These are phyloP conservation scores for Tribolium castaneum DNA, from an alignment of 1,140 invertebrate genomes.

Conservation along the genomic window DNA sequence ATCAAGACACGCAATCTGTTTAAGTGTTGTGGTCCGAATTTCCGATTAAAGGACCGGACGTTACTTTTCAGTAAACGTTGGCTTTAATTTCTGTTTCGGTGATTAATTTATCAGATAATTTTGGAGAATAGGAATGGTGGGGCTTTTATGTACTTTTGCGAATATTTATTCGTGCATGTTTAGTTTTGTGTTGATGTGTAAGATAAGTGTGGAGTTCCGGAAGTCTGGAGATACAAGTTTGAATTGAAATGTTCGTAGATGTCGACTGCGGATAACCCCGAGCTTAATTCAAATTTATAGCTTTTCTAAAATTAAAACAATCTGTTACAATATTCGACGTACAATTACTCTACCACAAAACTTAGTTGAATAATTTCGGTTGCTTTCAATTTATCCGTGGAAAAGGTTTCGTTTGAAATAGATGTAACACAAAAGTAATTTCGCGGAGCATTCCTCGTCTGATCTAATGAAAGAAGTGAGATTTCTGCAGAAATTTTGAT, in stretches of 20 bases:
- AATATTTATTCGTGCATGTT: conserved; percentile 5
- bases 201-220: neutral
- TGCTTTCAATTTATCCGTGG: conserved; percentile 30
- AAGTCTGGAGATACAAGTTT: conserved; percentile 11
- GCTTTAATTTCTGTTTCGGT: conserved; percentile 5
- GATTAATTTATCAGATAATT: conserved; percentile 20
- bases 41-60: conserved; percentile 3
- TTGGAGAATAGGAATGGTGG: neutral
- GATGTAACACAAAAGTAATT: conserved; percentile 17
- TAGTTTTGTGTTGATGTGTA: neutral
- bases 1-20: conserved; percentile 2
- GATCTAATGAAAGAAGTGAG: conserved; percentile 21
- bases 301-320: conserved; percentile 54
- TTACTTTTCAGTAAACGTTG: neutral
- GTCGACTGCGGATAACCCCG: conserved; percentile 18
- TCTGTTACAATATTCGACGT: conserved; percentile 54
- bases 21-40: neutral
- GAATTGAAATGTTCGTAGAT: conserved; percentile 33
- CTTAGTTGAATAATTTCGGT: conserved; percentile 35
- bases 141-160: neutral
- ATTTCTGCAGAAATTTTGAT: neutral
- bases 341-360: conserved; percentile 40
- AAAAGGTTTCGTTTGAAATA: conserved; percentile 31
- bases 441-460: neutral
- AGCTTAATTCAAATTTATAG: conserved; percentile 52